Evolutionary conservation across 2,797 vertebrate genomes (phyloP).

Genomic region (Pipistrellus kuhlii): DNA sequence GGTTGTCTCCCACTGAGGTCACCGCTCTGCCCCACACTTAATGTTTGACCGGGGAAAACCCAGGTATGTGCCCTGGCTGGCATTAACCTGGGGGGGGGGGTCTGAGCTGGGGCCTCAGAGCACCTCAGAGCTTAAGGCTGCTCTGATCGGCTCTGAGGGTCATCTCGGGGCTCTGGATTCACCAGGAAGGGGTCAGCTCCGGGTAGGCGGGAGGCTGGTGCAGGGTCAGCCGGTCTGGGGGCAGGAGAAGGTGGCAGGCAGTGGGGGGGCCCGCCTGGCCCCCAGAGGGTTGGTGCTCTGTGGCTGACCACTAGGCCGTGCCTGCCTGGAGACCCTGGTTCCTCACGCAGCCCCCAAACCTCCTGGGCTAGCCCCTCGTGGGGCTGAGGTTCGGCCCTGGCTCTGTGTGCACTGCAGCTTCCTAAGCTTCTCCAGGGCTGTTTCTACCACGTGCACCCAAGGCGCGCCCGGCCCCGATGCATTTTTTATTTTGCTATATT

Average conservation of each 20-base stretch:
- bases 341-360: not conserved
- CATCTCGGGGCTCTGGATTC: not conserved
- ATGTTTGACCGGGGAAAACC: not conserved
- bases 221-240: not conserved
- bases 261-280: not conserved
- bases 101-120: not conserved
- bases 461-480: not conserved
- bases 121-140: not conserved
- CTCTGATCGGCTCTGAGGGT: not conserved
- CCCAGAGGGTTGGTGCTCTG: not conserved
- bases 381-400: not conserved
- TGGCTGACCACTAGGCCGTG: not conserved
- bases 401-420: constrained; percentile 55
- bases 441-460: constrained; percentile 13
- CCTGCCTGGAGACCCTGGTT: not conserved
- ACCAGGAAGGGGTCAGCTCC: not conserved
- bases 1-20: too few relatives aligned
- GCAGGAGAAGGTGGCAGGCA: not conserved
- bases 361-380: not conserved
- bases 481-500: constrained; percentile 80
- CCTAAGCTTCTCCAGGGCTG: not conserved
- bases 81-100: not conserved
- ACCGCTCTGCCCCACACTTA: too few relatives aligned
- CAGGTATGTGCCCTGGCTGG: not conserved
- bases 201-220: not conserved